Conservation (phyloP, 1,140 invertebrate species). For the Diprion similis region DNA sequence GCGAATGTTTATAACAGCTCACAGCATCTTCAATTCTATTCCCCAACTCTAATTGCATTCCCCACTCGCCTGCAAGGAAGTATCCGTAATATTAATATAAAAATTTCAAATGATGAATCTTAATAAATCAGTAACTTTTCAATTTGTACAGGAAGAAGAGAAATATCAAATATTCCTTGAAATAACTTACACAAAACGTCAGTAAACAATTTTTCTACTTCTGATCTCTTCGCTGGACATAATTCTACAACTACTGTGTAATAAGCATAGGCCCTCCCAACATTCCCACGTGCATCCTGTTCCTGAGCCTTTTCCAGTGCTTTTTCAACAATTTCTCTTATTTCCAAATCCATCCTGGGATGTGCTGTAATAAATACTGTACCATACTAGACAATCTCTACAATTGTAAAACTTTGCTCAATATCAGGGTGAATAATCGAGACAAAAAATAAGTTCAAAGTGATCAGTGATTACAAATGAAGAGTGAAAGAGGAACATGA, state of each 20-base stretch:
- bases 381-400: too few species aligned
- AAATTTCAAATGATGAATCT: too few species aligned
- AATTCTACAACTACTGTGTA: conserved; percentile 50
- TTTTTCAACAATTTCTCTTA: conserved; percentile 39
- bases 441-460: too few species aligned
- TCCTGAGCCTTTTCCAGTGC: conserved; percentile 45
- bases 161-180: conserved; percentile 8
- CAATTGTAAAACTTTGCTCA: too few species aligned
- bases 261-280: conserved; percentile 55
- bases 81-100: neutral
- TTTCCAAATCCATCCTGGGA: conserved; percentile 39
- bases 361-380: too few species aligned
- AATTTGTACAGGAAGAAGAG: too few species aligned
- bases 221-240: conserved; percentile 41
- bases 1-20: conserved; percentile 43
- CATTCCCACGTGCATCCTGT: conserved; percentile 40
- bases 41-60: conserved; percentile 39
- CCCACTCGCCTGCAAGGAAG: conserved; percentile 48
- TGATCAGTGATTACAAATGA: too few species aligned
- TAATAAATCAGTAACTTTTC: too few species aligned
- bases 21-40: conserved; percentile 39
- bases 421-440: too few species aligned
- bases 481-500: too few species aligned
- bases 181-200: conserved; percentile 42
- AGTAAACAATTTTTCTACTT: conserved; percentile 50